Evolutionary conservation across 2,797 vertebrate species (phyloP), one percentile per base, ranked within the genome.

Genomic region (Euthynnus affinis): DNA sequence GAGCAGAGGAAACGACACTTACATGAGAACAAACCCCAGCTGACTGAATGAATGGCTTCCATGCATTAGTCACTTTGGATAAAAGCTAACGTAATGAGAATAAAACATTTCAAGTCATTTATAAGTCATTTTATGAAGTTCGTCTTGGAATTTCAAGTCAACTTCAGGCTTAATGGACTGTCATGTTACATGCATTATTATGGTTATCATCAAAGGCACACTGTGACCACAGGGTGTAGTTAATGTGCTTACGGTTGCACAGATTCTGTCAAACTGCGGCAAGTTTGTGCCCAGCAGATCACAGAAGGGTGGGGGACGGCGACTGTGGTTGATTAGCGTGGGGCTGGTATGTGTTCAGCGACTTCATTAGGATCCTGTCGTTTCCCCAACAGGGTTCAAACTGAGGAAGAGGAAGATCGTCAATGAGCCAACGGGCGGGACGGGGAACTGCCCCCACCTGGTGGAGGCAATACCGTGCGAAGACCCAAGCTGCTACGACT

Each of bases 381-480:
- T 75, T 75, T 60, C 58, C 71, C 72, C 14, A 0, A 74, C 88
- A 99, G 98, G 98, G 71, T 99, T 99, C 89, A 99, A 98, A 89
- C 89, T 99, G 78, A 96, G 98, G 90, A 99, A 97, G 85, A 95
- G 98, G 4, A 95, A 69, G 63, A 96, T 99, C 72, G 87, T 88
- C 40, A 99, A 96, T 34, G 97, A 98, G 81, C 97, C 97, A 2
- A 96, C 96, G 0, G 97, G 97, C 14, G 95, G 94, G 5, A 95
- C 95, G 0, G 97, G 98, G 51, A 99, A 93, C 92, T 99, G 98
- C 80, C 97, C 97, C 56, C 97, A 99, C 86, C 94, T 99, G 68
- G 91, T 96, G 70, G 98, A 99, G 94, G 97, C 98, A 25, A 97
- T 99, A 78, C 98, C 98, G 0, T 99, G 98, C 78, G 98, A 99